Base-by-base conservation (phyloP, 2,888 invertebrate genomes). In the Artemia sp. region DNA sequence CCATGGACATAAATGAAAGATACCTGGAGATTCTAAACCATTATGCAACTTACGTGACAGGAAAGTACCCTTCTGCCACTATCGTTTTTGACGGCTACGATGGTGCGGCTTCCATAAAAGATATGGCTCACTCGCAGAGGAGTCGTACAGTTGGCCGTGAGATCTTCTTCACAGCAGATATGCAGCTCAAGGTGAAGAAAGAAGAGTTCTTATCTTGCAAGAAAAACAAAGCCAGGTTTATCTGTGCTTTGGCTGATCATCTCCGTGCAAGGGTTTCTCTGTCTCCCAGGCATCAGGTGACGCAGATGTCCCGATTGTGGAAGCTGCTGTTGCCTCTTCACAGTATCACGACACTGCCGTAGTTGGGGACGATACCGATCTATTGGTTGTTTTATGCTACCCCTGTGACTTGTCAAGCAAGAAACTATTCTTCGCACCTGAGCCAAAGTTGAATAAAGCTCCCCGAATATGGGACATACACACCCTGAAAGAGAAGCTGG, bases 341-440 rank as follows among this genome's bases (percentile, higher is more conserved):
- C 19, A 51, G 51, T 19, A 67, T 12, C 19, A 24, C 2, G 52
- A 67, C 12, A 68, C 67, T 7, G 38, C 64, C 51, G 19, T 70
- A 10, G 12, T 70, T 52, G 70, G 70, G 12, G 70, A 70, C 19
- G 70, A 70, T 14, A 70, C 67, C 12, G 51, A 70, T 67, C 67
- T 51, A 7, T 38, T 70, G 14, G 51, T 70, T n/a, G 52, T 70
- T 12, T 2, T 70, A 11, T 66, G 14, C 24, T 51, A 70, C 14
- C 52, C 1, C 9, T 51, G 53, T 51, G 19, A 52, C 24, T 14
- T 53, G 12, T 53, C 58, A 12, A 53, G 12, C 14, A 53, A 53
- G 12, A 53, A 53, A 12, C 12, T 53, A 14, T 53, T n/a, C 58
- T 53, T 53, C 58, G 58, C 58, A 12, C 58, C 58, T n/a, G 58